These are phyloP conservation scores for Lepisosteus osseus DNA, from an alignment of 2,113 vertebrate genomes.

Conservation along the genomic window DNA sequence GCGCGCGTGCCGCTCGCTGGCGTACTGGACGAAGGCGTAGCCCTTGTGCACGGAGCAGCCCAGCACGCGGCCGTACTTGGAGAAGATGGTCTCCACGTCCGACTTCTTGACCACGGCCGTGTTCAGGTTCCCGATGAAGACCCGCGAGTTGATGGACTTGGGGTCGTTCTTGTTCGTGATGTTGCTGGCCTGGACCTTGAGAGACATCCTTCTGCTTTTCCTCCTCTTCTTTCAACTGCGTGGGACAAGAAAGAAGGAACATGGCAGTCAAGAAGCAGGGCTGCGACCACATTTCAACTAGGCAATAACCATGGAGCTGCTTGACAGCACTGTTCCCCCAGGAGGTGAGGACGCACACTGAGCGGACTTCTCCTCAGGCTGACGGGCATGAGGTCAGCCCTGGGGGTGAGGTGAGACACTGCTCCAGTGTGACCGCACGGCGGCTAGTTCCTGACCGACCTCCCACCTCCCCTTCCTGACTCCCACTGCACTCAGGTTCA, in stretches of 20 bases:
- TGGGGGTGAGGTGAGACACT: too few species aligned
- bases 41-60: slow-evolving; percentile 91
- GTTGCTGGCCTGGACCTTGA: slow-evolving; percentile 91
- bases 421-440: too few species aligned
- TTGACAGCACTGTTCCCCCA: too few species aligned
- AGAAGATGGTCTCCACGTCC: slow-evolving; percentile 89
- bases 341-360: too few species aligned
- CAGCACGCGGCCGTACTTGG: slow-evolving; percentile 84
- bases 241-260: slow-evolving; percentile 18
- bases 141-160: slow-evolving; percentile 90
- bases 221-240: too few species aligned
- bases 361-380: too few species aligned
- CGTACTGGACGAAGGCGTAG: slow-evolving; percentile 91
- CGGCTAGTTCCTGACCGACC: too few species aligned
- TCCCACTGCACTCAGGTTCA: too few species aligned
- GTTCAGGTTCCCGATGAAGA: slow-evolving; percentile 95
- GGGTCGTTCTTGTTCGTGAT: slow-evolving; percentile 96
- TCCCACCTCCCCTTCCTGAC: too few species aligned
- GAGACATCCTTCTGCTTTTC: slow-evolving; percentile 70
- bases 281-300: too few species aligned
- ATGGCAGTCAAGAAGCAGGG: not conserved
- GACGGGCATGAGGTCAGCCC: too few species aligned
- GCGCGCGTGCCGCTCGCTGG: slow-evolving; percentile 82
- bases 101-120: slow-evolving; percentile 91
- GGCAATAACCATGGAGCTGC: too few species aligned